phyloP scores from a whole-genome alignment of 2,113 vertebrate species.

The Ranitomeya imitator region DNA sequence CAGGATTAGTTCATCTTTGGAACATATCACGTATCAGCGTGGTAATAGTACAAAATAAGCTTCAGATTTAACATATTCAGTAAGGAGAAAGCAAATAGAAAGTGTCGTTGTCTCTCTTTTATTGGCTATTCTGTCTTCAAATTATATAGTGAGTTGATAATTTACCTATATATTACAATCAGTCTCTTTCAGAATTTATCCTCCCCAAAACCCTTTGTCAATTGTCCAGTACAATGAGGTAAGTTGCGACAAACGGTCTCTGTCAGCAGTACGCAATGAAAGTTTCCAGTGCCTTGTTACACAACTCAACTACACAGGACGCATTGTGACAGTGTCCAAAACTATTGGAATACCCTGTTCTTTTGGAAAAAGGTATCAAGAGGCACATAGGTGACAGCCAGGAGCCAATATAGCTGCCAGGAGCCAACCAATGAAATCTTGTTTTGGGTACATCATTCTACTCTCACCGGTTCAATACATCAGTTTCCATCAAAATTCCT shows the following conservation, averaged over 20 bases:
- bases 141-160: not conserved
- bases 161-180: not conserved
- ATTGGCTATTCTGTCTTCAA: not conserved
- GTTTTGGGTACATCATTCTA: constrained; percentile 33
- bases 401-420: constrained; percentile 27
- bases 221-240: constrained; percentile 8
- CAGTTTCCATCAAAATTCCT: constrained; percentile 37
- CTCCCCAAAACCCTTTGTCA: constrained; percentile 35
- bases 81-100: not conserved
- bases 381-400: constrained; percentile 49
- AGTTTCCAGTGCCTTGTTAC: constrained; percentile 49
- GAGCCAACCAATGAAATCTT: constrained; percentile 1
- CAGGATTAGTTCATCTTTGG: not conserved
- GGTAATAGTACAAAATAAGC: not conserved
- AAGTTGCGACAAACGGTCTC: constrained; percentile 24
- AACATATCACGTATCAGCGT: not conserved
- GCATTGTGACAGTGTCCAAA: constrained; percentile 48
- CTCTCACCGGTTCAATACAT: constrained; percentile 6
- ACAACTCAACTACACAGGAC: constrained; percentile 33
- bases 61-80: not conserved
- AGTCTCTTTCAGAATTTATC: not conserved
- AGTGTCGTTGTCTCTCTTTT: not conserved
- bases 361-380: constrained; percentile 45
- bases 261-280: constrained; percentile 39
- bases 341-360: constrained; percentile 42